These are phyloP conservation scores for Lepilemur ruficaudatus DNA, from an alignment of 2,797 vertebrate species.

Conservation along the genomic window DNA sequence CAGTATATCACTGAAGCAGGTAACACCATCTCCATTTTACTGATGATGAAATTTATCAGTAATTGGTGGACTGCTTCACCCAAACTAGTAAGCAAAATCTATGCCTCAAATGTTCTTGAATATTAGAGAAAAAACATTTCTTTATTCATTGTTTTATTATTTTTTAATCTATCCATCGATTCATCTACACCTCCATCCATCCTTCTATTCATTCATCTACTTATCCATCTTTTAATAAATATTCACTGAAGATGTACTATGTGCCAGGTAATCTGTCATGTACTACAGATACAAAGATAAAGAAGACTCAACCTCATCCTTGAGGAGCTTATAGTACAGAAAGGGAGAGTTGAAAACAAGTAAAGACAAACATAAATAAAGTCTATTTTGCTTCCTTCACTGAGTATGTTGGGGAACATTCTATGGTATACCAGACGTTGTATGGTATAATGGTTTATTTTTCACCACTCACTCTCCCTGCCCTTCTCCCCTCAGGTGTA, in stretches of 20 bases:
- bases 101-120: background rate
- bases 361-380: background rate
- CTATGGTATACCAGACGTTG: no score
- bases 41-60: background rate
- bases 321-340: background rate
- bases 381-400: background rate
- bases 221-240: background rate
- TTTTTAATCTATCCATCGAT: background rate
- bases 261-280: background rate
- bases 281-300: background rate
- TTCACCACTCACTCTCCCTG: background rate
- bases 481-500: fast-evolving
- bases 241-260: background rate
- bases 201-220: background rate
- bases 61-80: background rate
- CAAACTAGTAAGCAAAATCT: background rate
- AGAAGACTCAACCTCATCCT: background rate
- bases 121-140: background rate
- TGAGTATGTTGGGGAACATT: background rate
- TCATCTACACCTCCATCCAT: background rate
- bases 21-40: background rate
- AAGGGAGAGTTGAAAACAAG: background rate
- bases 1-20: background rate
- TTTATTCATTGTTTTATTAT: background rate
- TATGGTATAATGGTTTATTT: background rate